Base-by-base conservation (phyloP, 2,113 vertebrate species). In the Cebus imitator region DNA sequence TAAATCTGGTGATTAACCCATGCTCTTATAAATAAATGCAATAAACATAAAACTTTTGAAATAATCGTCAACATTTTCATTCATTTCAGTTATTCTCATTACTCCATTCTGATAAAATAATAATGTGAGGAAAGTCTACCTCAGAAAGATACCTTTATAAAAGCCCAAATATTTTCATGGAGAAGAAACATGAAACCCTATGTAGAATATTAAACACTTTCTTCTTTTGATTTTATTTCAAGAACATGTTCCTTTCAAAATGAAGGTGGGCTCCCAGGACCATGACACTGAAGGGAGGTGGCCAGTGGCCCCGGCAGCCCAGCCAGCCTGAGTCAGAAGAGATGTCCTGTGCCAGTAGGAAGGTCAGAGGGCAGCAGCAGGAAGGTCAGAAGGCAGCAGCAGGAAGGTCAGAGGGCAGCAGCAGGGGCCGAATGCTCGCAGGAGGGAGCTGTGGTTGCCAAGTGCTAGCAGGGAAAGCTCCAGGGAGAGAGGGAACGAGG, bases 11-110 rank as follows among this genome's bases (percentile, higher is more conserved):
- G 64, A 43, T 61, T 20, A 1, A 35, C 18, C 35, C 35, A 4
- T 0, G 2, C 20, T 75, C 10, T 76, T 45, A 4, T 5, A 16
- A 52, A 8, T 0, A 21, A 55, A 68, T 0, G 35, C 20, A 14
- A 32, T 3, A 18, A 55, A 17, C 27, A 23, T 1, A 3, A 1
- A 58, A 3, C 5, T n/a, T 90, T 12, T 10, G 7, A 58, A 50
- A 43, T 10, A 37, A 73, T 23, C 4, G 1, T 50, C 58, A 35
- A 1, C 10, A 7, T 35, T n/a, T 48, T 21, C 17, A 1, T 25
- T 64, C 79, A 17, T 50, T 64, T 55, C 30, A 11, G 18, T 14
- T 52, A 25, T 8, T 79, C 20, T 64, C 75, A 23, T 66, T 7
- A 55, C 18, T 57, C 52, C 48, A 5, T 20, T 40, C 27, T 55